Evolutionary conservation across 2,888 invertebrate species (phyloP), one percentile per base, ranked within the genome.

Genomic region (Stenurella melanura): DNA sequence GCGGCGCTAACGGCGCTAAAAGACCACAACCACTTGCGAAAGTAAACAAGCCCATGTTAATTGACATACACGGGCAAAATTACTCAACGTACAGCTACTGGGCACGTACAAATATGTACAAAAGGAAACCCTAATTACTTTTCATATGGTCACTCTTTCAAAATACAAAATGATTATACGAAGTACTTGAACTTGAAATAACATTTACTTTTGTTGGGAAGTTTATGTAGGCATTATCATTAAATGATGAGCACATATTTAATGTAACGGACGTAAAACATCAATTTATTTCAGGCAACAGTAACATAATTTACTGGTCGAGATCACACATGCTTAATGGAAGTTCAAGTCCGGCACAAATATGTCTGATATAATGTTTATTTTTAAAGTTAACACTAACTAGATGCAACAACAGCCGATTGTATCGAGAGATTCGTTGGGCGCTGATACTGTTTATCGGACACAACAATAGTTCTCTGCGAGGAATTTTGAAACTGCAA

Each of bases 81-180:
- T 74, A 57, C 74, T 66, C 74, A 66, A 18, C 56, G 63, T n/a
- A 68, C 57, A 34, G 70, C 70, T 63, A 61, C 64, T 38, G 77
- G 68, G 50, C 58, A 42, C 30, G 57, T 38, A 68, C 26, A 74
- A 70, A 74, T 74, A 70, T 57, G 72, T 70, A 77, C 74, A 76
- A 76, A 76, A 73, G 76, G 73, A 73, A 72, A 72, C 64, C 64
- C 73, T 76, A 76, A 76, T 76, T 73, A 73, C 76, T 76, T 76
- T 56, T 73, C 66, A 17, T 57, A 50, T 30, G 57, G 70, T 17
- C 57, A 56, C 54, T 64, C 26, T 66, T 21, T 54, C 19, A 18
- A 64, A 60, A 58, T 60, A 38, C 11, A 67, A 73, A 73, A 61
- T 68, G 61, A 60, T 67, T 56, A 67, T 15, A 6, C 69, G 69